These are phyloP conservation scores for Caradrina kadenii DNA, from an alignment of 2,888 invertebrate species.

Conservation along the genomic window DNA sequence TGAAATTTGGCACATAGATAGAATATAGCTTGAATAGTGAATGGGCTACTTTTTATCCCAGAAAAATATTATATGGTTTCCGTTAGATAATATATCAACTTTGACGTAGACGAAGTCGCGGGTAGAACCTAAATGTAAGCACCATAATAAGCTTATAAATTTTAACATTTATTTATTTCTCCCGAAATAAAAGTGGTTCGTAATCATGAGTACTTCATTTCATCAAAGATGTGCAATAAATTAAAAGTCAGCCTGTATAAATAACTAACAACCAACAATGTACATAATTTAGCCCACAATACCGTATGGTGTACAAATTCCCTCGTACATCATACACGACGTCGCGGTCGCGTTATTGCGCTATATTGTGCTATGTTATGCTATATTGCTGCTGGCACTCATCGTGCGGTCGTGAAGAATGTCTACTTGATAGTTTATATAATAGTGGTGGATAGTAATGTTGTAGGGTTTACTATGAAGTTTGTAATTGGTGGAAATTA, in stretches of 20 bases:
- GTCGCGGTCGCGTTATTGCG: conserved; percentile 58
- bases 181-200: no score
- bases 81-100: no score
- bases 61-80: no score
- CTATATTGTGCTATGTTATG: conserved; percentile 18
- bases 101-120: no score
- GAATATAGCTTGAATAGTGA: no score
- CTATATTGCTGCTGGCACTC: conserved; percentile 40
- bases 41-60: no score
- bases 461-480: background rate
- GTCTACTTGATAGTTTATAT: conserved; percentile 35
- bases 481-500: background rate
- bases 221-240: no score
- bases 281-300: conserved; percentile 50
- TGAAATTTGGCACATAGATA: no score
- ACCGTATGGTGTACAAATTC: conserved; percentile 49
- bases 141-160: no score
- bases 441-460: background rate
- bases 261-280: conserved; percentile 33
- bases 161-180: no score
- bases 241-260: background rate
- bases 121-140: no score
- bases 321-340: conserved; percentile 61
- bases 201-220: no score
- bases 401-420: conserved; percentile 52